phyloP scores from a whole-genome alignment of 2,113 vertebrate species.

The Eurystomus gularis region DNA sequence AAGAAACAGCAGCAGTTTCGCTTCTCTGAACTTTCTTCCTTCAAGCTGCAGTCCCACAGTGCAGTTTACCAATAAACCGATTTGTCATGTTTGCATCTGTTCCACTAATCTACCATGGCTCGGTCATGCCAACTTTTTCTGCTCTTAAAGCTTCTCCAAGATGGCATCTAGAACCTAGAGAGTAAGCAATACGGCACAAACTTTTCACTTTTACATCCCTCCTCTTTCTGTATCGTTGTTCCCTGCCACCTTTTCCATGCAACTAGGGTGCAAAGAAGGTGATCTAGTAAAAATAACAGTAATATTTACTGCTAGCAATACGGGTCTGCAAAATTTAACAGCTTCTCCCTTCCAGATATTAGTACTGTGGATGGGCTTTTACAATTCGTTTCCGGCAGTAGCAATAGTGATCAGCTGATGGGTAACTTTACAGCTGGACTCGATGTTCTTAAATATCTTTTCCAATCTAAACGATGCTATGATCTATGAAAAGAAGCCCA shows the following conservation, averaged over 20 bases:
- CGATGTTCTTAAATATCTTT: not conserved
- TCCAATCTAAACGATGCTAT: not conserved
- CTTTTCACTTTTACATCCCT: not conserved
- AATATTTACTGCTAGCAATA: not conserved
- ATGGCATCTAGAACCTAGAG: not conserved
- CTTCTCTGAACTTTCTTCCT: not conserved
- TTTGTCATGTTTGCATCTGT: not conserved
- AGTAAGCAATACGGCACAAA: not conserved
- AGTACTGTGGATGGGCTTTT: not conserved
- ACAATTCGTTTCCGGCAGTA: not conserved
- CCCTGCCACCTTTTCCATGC: not conserved
- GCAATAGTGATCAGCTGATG: not conserved
- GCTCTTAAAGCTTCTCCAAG: not conserved
- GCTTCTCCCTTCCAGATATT: not conserved
- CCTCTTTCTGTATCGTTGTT: not conserved
- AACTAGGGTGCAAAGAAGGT: not conserved
- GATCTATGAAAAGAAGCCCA: not conserved
- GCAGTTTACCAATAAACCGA: not conserved
- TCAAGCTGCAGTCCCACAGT: not conserved
- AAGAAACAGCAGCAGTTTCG: not conserved
- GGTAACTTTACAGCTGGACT: fast-evolving
- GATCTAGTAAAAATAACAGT: not conserved
- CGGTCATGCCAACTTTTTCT: not conserved
- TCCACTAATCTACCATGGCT: not conserved
- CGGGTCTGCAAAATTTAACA: not conserved